phyloP scores from a whole-genome alignment of 2,113 vertebrate genomes.

The Leucoraja erinaceus region DNA sequence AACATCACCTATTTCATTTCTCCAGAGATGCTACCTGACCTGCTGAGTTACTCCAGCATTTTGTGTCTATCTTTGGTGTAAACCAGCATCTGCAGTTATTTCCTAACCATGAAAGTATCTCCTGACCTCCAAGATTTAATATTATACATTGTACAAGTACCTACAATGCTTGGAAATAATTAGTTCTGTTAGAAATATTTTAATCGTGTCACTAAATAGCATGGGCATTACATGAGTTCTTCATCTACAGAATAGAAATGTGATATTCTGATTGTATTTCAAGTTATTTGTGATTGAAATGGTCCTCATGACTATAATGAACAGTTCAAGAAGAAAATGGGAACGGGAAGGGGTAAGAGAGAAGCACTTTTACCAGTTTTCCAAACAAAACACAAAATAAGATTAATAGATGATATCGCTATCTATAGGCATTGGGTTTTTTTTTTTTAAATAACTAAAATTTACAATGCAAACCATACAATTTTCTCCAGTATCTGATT shows the following conservation, averaged over 20 bases:
- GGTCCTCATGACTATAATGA: not conserved
- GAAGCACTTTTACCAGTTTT: not conserved
- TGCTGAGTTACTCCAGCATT: no score
- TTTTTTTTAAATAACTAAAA: not conserved
- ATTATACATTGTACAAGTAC: conserved; percentile 14
- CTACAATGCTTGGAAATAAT: not conserved
- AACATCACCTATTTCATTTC: no score
- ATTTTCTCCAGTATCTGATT: not conserved
- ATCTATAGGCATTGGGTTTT: not conserved
- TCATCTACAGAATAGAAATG: not conserved
- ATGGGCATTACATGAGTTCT: not conserved
- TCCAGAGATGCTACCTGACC: no score
- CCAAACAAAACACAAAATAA: not conserved
- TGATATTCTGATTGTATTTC: not conserved
- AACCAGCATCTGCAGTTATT: no score
- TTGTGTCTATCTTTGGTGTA: no score
- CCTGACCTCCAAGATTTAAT: not conserved
- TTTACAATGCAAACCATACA: not conserved
- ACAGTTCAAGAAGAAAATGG: not conserved
- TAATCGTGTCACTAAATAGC: not conserved
- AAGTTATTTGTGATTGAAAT: not conserved
- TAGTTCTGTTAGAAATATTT: not conserved
- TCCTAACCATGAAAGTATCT: not conserved
- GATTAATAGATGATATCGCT: not conserved
- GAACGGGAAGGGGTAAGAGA: no score